Evolutionary conservation across 2,888 invertebrate genomes (phyloP), one percentile per base, ranked within the genome.

Genomic region (Allygus modestus): DNA sequence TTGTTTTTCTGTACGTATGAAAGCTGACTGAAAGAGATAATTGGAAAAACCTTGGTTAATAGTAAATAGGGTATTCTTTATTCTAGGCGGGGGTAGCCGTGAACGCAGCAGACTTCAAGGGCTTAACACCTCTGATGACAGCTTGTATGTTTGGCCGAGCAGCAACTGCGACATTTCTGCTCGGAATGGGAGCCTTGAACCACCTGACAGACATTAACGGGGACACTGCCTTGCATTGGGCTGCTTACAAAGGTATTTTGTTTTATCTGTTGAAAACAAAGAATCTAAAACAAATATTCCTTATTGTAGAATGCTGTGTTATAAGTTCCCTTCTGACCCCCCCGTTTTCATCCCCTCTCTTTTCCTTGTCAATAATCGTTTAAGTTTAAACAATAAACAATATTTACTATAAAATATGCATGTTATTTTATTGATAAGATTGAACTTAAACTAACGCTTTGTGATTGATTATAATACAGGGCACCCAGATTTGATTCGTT

Each of bases 61-160:
- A n/a, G n/a, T n/a, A n/a, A n/a, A n/a, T n/a, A n/a, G n/a, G n/a
- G n/a, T n/a, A n/a, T n/a, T n/a, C n/a, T n/a, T n/a, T n/a, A n/a
- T 37, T 37, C 9, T 12, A 96, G 91, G 95, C 96, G 0, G 97
- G 97, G 7, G 97, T 98, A 0, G 95, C 96, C 1, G 96, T 98
- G 0, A 97, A 98, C 89, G 95, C 96, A 0, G 95, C 96, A 0
- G 98, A 98, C 90, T 97, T 97, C 88, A 98, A 98, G 92, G 94
- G 94, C 17, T 90, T 97, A 82, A 98, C 98, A 0, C 97, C 97
- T 0, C 90, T 98, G 77, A 97, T 97, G 94, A 96, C 96, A 0
- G 97, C 97, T 0, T 97, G 97, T 88, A 98, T 98, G 96, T 97
- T 98, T 89, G 97, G 97, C 11, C 94, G 97, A 89, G 96, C 97